phyloP scores from a whole-genome alignment of 2,888 invertebrate genomes.

The Panzeria rudis region DNA sequence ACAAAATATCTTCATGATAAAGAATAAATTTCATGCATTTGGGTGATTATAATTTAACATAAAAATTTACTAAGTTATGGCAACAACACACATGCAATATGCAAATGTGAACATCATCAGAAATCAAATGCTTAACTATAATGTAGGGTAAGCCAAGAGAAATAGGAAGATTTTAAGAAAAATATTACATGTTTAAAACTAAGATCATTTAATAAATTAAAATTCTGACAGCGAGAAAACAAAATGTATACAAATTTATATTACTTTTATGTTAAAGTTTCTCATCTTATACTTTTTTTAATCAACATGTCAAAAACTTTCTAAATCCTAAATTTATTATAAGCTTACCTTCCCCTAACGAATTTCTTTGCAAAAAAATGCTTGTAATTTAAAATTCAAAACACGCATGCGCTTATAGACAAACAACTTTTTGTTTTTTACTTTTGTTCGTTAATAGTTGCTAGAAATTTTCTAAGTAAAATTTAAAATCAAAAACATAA shows the following conservation, averaged over 20 bases:
- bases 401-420: slow-evolving; percentile 54
- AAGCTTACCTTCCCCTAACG: slow-evolving; percentile 23
- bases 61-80: slow-evolving; percentile 42
- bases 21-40: slow-evolving; percentile 67
- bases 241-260: neutral
- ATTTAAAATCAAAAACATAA: slow-evolving; percentile 48
- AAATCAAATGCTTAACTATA: slow-evolving; percentile 9
- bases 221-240: neutral
- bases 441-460: neutral
- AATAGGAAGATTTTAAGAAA: neutral
- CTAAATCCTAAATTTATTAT: neutral
- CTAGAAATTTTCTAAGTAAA: slow-evolving; percentile 17
- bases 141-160: slow-evolving; percentile 34
- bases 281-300: neutral
- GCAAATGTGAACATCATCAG: slow-evolving; percentile 49
- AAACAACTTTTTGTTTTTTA: slow-evolving; percentile 14
- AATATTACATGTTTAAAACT: neutral
- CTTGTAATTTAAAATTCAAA: slow-evolving; percentile 48
- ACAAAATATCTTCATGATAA: slow-evolving; percentile 49
- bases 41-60: slow-evolving; percentile 57
- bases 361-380: slow-evolving; percentile 7
- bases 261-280: neutral
- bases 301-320: slow-evolving; percentile 2
- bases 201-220: neutral
- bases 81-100: slow-evolving; percentile 55